phyloP scores from a whole-genome alignment of 2,888 invertebrate species.

The Brachyopa scutellaris region DNA sequence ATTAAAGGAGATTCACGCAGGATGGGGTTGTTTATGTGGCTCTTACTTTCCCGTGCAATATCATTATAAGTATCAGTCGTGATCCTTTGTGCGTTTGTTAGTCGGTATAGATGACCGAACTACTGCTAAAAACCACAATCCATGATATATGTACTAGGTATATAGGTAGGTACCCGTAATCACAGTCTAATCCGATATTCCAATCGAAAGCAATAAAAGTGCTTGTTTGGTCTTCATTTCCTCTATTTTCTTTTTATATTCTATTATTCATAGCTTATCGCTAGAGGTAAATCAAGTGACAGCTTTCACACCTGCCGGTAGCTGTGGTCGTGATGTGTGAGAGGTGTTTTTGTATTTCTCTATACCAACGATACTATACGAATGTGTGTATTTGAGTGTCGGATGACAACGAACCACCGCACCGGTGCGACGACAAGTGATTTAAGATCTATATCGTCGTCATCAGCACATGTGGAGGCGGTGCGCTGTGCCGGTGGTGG shows the following conservation, averaged over 20 bases:
- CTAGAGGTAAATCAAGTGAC: slow-evolving; percentile 46
- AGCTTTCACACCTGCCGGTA: slow-evolving; percentile 51
- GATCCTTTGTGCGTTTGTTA: too few relatives aligned
- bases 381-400: slow-evolving; percentile 2
- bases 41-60: slow-evolving; percentile 7
- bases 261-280: slow-evolving; percentile 56
- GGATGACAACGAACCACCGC: slow-evolving; percentile 1
- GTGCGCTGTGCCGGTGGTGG: too few relatives aligned
- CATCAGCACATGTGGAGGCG: slow-evolving; percentile 20
- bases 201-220: slow-evolving; percentile 17
- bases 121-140: slow-evolving; percentile 20
- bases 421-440: slow-evolving; percentile 10
- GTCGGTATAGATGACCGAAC: too few relatives aligned
- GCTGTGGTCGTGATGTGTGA: slow-evolving; percentile 3
- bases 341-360: not conserved
- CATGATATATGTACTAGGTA: too few relatives aligned
- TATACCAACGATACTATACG: too few relatives aligned
- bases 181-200: too few relatives aligned
- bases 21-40: slow-evolving; percentile 7
- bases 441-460: slow-evolving; percentile 37
- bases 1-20: slow-evolving; percentile 35
- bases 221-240: slow-evolving; percentile 20
- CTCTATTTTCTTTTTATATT: slow-evolving; percentile 36
- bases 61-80: slow-evolving; percentile 31
- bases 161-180: too few relatives aligned